phyloP scores from a whole-genome alignment of 2,113 vertebrate genomes.

The Dolichallabes microphthalmus region DNA sequence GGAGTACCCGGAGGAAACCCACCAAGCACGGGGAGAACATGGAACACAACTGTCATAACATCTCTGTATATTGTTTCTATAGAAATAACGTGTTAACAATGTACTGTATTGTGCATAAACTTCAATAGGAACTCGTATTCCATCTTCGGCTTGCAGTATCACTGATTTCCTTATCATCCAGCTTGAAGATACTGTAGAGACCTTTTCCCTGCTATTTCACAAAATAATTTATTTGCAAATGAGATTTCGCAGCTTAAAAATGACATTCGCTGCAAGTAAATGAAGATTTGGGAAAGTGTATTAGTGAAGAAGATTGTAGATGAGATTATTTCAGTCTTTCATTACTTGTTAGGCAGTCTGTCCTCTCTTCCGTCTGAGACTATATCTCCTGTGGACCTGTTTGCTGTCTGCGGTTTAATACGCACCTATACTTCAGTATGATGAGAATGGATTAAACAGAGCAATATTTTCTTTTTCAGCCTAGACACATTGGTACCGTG shows the following conservation, averaged over 20 bases:
- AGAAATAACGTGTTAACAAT: not conserved
- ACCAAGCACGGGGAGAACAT: too few relatives aligned
- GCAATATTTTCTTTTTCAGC: not conserved
- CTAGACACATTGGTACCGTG: not conserved
- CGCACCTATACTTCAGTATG: not conserved
- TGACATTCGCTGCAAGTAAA: not conserved
- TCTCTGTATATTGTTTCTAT: not conserved
- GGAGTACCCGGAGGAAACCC: too few relatives aligned
- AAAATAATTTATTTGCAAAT: constrained; percentile 20
- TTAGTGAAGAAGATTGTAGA: not conserved
- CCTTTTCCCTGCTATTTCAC: not conserved
- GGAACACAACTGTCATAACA: not conserved
- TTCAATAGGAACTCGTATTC: too few relatives aligned
- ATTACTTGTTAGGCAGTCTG: not conserved
- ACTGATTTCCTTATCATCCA: not conserved
- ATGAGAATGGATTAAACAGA: not conserved
- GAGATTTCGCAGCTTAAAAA: constrained; percentile 12
- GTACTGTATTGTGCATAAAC: too few relatives aligned
- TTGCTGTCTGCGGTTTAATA: not conserved
- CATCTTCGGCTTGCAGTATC: not conserved
- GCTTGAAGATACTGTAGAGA: not conserved
- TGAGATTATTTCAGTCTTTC: not conserved
- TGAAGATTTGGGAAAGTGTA: not conserved
- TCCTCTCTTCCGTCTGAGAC: not conserved
- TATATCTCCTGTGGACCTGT: not conserved